phyloP scores from a whole-genome alignment of 1,140 invertebrate species.

The Drosophila leontia region DNA sequence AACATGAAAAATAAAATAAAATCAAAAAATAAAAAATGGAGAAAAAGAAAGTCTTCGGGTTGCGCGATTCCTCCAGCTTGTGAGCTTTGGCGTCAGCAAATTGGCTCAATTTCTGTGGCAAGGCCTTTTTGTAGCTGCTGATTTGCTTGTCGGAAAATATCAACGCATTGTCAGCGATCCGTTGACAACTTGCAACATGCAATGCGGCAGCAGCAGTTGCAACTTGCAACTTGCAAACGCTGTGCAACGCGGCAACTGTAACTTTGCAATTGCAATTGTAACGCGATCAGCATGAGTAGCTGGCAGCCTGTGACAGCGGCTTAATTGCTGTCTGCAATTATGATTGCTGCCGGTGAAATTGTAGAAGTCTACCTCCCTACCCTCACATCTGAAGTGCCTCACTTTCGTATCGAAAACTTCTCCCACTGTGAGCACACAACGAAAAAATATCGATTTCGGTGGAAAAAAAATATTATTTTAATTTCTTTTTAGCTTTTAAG shows the following conservation, averaged over 20 bases:
- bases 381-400: conserved; percentile 34
- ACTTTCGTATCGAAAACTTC: conserved; percentile 60
- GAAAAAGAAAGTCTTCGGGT: conserved; percentile 27
- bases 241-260: conserved; percentile 34
- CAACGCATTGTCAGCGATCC: conserved; percentile 78
- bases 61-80: conserved; percentile 22
- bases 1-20: conserved; percentile 7
- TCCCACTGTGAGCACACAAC: not conserved
- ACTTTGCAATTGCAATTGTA: conserved; percentile 61
- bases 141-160: conserved; percentile 83
- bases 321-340: conserved; percentile 83
- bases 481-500: not conserved
- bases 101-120: conserved; percentile 67
- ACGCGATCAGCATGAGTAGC: conserved; percentile 78
- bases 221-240: conserved; percentile 34
- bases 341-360: conserved; percentile 66
- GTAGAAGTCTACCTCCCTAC: conserved; percentile 38
- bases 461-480: not conserved
- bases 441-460: not conserved
- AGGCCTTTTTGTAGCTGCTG: conserved; percentile 50
- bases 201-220: conserved; percentile 49
- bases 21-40: conserved; percentile 55
- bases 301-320: conserved; percentile 74
- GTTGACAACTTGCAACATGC: conserved; percentile 66
- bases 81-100: conserved; percentile 59